Conservation (phyloP, 2,797 vertebrate species). For the Pipistrellus pipistrellus region DNA sequence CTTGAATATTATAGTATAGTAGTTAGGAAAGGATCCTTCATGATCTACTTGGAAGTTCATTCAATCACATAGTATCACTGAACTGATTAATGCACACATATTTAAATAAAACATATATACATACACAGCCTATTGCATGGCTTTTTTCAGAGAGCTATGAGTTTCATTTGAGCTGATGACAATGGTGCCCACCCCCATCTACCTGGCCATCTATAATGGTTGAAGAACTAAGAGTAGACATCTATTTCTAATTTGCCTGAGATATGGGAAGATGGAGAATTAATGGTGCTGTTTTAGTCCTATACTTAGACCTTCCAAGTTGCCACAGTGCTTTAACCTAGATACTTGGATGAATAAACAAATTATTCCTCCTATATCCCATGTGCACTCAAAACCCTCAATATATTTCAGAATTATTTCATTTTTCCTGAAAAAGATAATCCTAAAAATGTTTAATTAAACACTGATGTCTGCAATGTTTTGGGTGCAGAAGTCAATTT, state of each 20-base stretch:
- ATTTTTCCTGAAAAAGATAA: conserved; percentile 40
- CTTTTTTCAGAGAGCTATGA: conserved; percentile 26
- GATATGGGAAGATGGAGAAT: neutral
- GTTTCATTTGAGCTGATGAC: neutral
- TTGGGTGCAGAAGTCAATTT: conserved; percentile 5
- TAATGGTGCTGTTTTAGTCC: conserved; percentile 9
- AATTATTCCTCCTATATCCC: neutral
- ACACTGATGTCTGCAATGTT: neutral
- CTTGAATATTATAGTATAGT: conserved; percentile 49
- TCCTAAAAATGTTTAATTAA: conserved; percentile 33
- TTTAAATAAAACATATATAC: conserved; percentile 12
- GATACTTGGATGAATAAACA: neutral
- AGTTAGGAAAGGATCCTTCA: conserved; percentile 34
- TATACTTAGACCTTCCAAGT: neutral
- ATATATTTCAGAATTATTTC: conserved; percentile 11
- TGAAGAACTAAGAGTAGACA: conserved; percentile 19
- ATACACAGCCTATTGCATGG: neutral
- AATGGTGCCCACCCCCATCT: neutral
- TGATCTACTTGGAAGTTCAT: conserved; percentile 44
- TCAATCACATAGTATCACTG: conserved; percentile 41
- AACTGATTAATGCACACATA: neutral
- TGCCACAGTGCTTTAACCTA: conserved; percentile 11
- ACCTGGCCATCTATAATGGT: neutral
- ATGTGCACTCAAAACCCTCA: neutral
- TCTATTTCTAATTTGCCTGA: conserved; percentile 42